Evolutionary conservation across 2,113 vertebrate genomes (phyloP), one percentile per base, ranked within the genome.

Genomic region (Lonchura striata): DNA sequence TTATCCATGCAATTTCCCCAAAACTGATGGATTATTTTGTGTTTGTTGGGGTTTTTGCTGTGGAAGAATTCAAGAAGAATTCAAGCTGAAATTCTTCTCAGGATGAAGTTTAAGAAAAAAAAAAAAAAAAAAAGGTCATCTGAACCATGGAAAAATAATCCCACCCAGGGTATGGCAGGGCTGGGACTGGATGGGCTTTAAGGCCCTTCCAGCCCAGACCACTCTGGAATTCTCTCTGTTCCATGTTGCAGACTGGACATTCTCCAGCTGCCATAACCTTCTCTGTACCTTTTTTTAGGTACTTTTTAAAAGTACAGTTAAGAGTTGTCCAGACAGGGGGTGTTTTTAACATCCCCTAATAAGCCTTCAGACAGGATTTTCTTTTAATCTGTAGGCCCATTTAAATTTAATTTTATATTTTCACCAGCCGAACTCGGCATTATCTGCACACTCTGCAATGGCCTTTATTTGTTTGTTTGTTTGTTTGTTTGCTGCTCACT

Each of bases 351-450:
- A n/a, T n/a, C 41, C 93, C 90, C 89, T 97, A 97, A 96, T 97
- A 86, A 97, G 56, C 66, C 42, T 95, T 94, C 47, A 97, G 95
- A 82, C 75, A 95, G 92, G 90, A 89, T 97, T 97, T 97, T 84
- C 71, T 93, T 96, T 91, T 90, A 91, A 88, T 95, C 57, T 89
- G n/a, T 41, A 68, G 93, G 63, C 65, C 97, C 57, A 76, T 97
- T 97, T 94, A n/a, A 97, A 91, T 86, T 81, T 96, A 79, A 84
- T 88, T 74, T 75, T 76, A 11, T 46, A 85, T 79, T 94, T 93
- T 74, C 54, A 35, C 44, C 30, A 82, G 66, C 81, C 90, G 77
- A 85, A 93, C 94, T 93, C 69, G 80, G 47, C 35, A 53, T 82
- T 92, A 39, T 64, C 79, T 88, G 59, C 53, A 46, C 64, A 28